Conservation (phyloP, 2,113 vertebrate genomes). For the Glaucidium brasilianum region DNA sequence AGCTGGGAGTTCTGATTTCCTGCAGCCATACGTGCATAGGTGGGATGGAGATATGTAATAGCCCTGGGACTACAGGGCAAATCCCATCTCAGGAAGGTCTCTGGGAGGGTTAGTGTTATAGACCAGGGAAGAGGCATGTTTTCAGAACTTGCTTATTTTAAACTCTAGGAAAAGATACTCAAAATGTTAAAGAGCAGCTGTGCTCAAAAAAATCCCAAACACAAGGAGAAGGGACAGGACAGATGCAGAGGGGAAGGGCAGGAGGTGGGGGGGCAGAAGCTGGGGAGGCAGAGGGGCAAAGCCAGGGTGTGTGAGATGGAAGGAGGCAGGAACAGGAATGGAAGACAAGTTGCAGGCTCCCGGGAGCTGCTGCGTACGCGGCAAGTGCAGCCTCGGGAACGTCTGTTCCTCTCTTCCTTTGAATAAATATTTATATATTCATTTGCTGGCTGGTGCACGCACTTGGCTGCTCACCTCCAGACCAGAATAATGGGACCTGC, state of each 20-base stretch:
- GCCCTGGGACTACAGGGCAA: background rate
- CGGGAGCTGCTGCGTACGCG: background rate
- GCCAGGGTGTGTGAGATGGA: background rate
- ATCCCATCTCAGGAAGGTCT: background rate
- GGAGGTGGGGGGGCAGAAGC: constrained; percentile 29
- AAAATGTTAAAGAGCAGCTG: background rate
- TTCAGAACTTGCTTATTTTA: background rate
- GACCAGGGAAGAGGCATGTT: background rate
- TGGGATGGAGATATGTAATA: background rate
- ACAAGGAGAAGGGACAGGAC: background rate
- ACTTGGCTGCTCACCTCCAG: constrained; percentile 75
- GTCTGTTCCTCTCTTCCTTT: constrained; percentile 74
- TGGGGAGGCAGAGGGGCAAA: background rate
- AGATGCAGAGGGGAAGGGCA: background rate
- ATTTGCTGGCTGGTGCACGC: constrained; percentile 71
- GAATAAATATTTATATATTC: constrained; percentile 81
- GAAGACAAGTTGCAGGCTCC: constrained; percentile 67
- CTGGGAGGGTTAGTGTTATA: background rate
- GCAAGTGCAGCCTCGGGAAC: constrained; percentile 68
- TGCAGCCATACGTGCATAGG: rapidly evolving
- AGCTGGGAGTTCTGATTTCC: background rate
- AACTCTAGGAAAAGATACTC: background rate
- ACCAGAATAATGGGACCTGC: constrained; percentile 63
- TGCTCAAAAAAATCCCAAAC: background rate
- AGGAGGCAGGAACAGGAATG: constrained; percentile 7